Evolutionary conservation across 2,888 invertebrate species (phyloP).

Genomic region (Caenorhabditis parvicauda): DNA sequence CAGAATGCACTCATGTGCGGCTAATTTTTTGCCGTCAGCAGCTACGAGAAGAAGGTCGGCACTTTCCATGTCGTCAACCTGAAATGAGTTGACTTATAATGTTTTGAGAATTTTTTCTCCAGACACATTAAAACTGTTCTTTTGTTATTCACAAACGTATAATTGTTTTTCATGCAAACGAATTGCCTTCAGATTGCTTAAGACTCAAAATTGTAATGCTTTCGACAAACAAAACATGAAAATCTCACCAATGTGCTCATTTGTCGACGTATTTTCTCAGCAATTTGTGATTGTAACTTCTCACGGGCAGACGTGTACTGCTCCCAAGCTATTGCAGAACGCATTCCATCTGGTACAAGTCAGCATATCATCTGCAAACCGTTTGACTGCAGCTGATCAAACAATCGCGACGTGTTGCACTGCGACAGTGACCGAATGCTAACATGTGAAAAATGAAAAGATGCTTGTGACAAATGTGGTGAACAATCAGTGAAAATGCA

Average conservation of each 20-base stretch:
- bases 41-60: conserved; percentile 54
- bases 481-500: no score
- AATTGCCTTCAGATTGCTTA: no score
- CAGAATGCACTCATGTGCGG: conserved; percentile 57
- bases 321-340: conserved; percentile 37
- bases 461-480: no score
- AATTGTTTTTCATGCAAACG: no score
- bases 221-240: background rate
- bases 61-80: conserved; percentile 47
- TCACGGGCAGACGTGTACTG: conserved; percentile 42
- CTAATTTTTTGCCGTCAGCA: conserved; percentile 53
- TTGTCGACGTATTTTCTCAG: conserved; percentile 36
- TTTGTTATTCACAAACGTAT: no score
- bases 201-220: no score
- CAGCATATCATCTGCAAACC: conserved; percentile 26
- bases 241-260: conserved; percentile 41
- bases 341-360: conserved; percentile 10
- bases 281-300: conserved; percentile 33
- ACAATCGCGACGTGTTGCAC: no score
- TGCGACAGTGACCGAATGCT: no score
- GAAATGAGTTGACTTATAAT: no score
- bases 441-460: no score
- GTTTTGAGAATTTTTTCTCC: background rate
- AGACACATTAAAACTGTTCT: no score
- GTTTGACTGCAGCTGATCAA: no score